Evolutionary conservation across 2,888 invertebrate species (phyloP), one percentile per base, ranked within the genome.

Genomic region (Norana najaformis): DNA sequence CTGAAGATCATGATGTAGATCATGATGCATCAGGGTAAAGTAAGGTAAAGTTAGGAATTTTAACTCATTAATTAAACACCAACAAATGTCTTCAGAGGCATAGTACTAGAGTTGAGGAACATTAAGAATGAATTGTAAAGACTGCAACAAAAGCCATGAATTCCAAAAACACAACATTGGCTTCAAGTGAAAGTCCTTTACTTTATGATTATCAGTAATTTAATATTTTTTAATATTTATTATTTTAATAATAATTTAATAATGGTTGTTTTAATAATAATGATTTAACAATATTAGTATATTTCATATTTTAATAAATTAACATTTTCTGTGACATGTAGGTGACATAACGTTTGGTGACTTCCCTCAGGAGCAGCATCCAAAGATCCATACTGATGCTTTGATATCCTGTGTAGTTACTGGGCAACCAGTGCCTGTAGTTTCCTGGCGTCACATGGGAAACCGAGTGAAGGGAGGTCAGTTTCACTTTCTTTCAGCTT

Each of bases 331-430:
- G 30, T 69, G 69, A 69, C 47, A 5, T 83, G 88, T n/a, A 92
- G 92, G 91, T 92, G 92, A 92, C 89, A 92, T 92, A 36, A 91
- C 92, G n/a, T 92, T 92, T 88, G 91, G 91, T 53, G 83, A 92
- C 39, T 92, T 90, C 6, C 91, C 91, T 5, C 82, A 35, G 20
- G 90, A 90, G 3, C 93, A 93, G 91, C 89, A 91, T 35, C 92
- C 92, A 5, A 89, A 88, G 34, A 91, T 92, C 88, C 39, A 92
- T 91, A 92, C 91, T 1, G 90, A 91, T 41, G 92, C 92, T 69
- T 88, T 92, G 53, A 93, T 93, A 34, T 89, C 90, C 41, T 93
- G 91, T 89, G 37, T 83, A 20, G 91, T 89, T 53, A 89, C 83
- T 34, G 90, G 91, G 34, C 47, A 90, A 35, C 91, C 91, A 41